Conservation (phyloP, 1,140 invertebrate genomes). For the Zaprionus davidi region DNA sequence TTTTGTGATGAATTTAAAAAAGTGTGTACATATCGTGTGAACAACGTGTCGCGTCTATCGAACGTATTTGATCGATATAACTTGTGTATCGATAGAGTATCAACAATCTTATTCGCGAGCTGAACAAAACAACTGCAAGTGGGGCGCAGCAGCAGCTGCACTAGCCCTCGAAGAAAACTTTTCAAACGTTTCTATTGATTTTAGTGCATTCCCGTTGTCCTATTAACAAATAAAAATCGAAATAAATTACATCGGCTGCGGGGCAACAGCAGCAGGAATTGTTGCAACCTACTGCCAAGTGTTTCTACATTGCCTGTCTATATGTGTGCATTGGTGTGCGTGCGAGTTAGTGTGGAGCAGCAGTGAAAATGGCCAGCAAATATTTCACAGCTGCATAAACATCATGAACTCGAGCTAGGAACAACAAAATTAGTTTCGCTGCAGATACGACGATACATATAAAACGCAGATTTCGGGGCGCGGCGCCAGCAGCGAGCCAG, state of each 20-base stretch:
- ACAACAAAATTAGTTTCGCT: constrained; percentile 33
- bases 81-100: constrained; percentile 41
- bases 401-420: constrained; percentile 42
- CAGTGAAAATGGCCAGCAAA: constrained; percentile 42
- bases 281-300: constrained; percentile 55
- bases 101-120: constrained; percentile 45
- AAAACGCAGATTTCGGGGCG: constrained; percentile 34
- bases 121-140: constrained; percentile 51
- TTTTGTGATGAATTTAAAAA: neutral
- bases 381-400: constrained; percentile 48
- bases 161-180: constrained; percentile 18
- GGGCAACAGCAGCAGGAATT: constrained; percentile 53
- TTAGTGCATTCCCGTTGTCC: constrained; percentile 60
- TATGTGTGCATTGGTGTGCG: constrained; percentile 30
- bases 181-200: constrained; percentile 63
- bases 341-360: constrained; percentile 38
- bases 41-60: constrained; percentile 7
- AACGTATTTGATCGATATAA: neutral
- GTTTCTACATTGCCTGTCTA: constrained; percentile 31
- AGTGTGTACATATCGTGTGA: constrained; percentile 8
- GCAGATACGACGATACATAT: constrained; percentile 17
- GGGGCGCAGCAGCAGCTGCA: constrained; percentile 32
- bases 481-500: constrained; percentile 22
- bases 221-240: constrained; percentile 45
- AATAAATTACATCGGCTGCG: constrained; percentile 13